Base-by-base conservation (phyloP, 2,797 vertebrate species). In the Bovichtus diacanthus region DNA sequence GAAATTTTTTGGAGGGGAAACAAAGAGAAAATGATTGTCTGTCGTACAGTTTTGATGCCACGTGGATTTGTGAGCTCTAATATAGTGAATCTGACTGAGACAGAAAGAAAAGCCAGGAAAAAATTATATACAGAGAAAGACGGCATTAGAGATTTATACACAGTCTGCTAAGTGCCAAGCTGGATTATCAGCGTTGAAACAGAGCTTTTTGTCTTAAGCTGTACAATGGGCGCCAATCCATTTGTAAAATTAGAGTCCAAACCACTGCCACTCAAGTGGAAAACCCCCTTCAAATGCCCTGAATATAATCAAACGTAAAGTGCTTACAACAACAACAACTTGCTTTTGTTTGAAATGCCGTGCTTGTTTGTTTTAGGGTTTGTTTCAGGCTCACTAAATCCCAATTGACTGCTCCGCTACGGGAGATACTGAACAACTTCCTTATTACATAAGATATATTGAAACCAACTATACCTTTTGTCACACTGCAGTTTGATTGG, bases 171-270 rank as follows among this genome's bases (percentile, higher is more conserved):
- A 90, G 90, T 85, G 87, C 90, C 87, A 92, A 94, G 88, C 88
- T 90, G 90, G 87, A 94, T 95, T 95, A 95, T 95, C 93, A 95
- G 92, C 87, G 77, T 87, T 91, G 90, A 95, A 93, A 94, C 93
- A 95, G 93, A 92, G 89, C 92, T 93, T 92, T 94, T 93, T 92
- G 90, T 92, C 85, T 93, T 92, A 90, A 94, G 85, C 90, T 91
- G 83, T 92, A 93, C 93, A 94, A 92, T 91, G 87, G 94, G 90
- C 78, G 69, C 86, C 90, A 92, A 93, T 93, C 90, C 93, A 93
- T 94, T 94, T 92, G 90, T 93, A 92, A 94, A 95, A 94, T 94
- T 92, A 91, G 80, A 91, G 87, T 92, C 89, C 92, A 90, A 90
- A 90, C 89, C 87, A 87, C 79, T 79, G 87, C 87, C 90, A 93